Conservation (phyloP, 2,797 vertebrate species). For the Mormyrus proboscirostris region DNA sequence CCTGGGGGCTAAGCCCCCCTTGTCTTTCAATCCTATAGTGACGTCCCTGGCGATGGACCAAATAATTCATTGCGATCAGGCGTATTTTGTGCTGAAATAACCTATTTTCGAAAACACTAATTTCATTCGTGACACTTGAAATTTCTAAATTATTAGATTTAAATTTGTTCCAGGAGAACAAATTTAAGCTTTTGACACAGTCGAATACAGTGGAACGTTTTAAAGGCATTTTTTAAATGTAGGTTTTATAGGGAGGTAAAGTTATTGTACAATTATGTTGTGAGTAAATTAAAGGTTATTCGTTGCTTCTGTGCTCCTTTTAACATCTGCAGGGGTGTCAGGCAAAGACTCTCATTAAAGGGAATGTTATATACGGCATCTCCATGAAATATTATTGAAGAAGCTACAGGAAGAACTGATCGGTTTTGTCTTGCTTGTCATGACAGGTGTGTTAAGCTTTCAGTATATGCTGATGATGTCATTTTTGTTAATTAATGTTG, state of each 20-base stretch:
- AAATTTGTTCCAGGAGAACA: not conserved
- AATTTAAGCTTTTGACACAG: not conserved
- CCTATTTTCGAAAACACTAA: not conserved
- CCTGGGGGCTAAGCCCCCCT: too few species aligned
- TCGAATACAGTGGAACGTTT: not conserved
- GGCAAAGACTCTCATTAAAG: not conserved
- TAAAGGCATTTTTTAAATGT: not conserved
- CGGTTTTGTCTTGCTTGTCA: not conserved
- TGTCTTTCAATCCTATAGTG: too few species aligned
- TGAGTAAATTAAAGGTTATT: not conserved
- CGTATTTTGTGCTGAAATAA: not conserved
- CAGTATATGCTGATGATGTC: not conserved
- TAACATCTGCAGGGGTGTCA: not conserved
- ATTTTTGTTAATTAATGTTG: not conserved
- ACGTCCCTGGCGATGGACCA: too few species aligned
- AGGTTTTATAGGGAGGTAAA: not conserved
- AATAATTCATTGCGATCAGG: too few species aligned
- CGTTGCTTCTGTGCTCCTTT: not conserved
- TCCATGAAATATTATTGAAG: not conserved
- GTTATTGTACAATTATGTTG: not conserved
- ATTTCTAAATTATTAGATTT: too few species aligned
- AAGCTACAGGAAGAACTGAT: not conserved
- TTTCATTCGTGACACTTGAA: not conserved
- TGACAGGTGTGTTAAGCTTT: not conserved
- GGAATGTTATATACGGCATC: not conserved